phyloP scores from a whole-genome alignment of 2,113 vertebrate species.

The Siniperca knerii region DNA sequence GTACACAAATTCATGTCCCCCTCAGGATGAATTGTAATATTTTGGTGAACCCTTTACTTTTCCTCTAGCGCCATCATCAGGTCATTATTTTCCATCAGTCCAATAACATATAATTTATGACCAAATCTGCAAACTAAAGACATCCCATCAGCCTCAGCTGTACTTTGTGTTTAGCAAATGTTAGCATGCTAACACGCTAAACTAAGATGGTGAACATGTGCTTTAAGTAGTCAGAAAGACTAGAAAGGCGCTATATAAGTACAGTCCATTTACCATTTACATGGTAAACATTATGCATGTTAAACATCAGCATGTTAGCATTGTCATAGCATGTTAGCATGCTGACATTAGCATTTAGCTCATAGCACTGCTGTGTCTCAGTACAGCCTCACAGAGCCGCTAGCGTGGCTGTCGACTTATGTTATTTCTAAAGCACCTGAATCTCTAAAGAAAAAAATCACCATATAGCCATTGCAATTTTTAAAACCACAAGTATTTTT shows the following conservation, averaged over 20 bases:
- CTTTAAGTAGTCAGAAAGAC: too few species aligned
- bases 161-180: neutral
- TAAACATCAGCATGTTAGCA: neutral
- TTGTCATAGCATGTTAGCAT: too few species aligned
- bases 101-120: neutral
- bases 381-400: neutral
- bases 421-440: constrained; percentile 6
- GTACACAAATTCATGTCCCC: neutral
- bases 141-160: neutral
- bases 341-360: too few species aligned
- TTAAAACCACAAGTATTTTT: constrained; percentile 28
- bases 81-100: neutral
- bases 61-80: neutral
- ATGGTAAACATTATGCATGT: neutral
- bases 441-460: neutral
- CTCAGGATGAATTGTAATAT: neutral
- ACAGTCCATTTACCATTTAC: too few species aligned
- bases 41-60: neutral
- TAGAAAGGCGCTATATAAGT: too few species aligned
- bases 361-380: too few species aligned
- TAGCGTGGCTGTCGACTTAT: neutral
- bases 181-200: neutral
- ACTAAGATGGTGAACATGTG: neutral
- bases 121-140: neutral
- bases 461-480: neutral